Conservation (phyloP, 2,797 vertebrate species). For the Holocentrus rufus region DNA sequence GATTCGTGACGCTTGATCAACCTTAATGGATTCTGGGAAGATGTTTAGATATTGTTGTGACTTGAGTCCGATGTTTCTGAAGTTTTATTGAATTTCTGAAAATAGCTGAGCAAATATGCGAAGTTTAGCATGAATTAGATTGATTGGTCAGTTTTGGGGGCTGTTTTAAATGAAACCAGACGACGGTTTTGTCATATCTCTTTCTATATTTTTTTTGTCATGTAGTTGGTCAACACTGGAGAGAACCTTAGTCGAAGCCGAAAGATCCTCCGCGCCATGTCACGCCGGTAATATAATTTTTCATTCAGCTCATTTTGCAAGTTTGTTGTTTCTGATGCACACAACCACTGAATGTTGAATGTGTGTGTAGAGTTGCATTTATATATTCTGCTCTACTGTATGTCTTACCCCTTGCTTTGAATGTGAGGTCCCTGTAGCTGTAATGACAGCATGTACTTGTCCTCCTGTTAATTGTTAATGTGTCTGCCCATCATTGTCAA, state of each 20-base stretch:
- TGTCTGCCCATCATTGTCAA: too few species aligned
- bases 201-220: slow-evolving; percentile 43
- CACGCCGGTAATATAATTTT: slow-evolving; percentile 85
- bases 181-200: background rate
- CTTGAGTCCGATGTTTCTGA: background rate
- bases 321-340: background rate
- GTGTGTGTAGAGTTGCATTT: too few species aligned
- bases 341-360: background rate
- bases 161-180: too few species aligned
- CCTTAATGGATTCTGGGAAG: background rate
- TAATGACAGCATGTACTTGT: too few species aligned
- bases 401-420: too few species aligned
- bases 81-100: background rate
- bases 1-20: background rate
- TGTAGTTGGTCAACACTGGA: slow-evolving; percentile 90
- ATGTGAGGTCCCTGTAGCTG: too few species aligned
- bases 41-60: background rate
- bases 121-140: background rate
- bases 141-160: background rate
- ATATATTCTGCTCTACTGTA: too few species aligned
- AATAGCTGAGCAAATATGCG: background rate
- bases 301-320: background rate
- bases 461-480: too few species aligned
- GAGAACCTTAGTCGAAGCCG: slow-evolving; percentile 94
- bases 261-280: slow-evolving; percentile 93